These are phyloP conservation scores for Eulemur rufifrons DNA, from an alignment of 2,113 vertebrate species.

Conservation along the genomic window DNA sequence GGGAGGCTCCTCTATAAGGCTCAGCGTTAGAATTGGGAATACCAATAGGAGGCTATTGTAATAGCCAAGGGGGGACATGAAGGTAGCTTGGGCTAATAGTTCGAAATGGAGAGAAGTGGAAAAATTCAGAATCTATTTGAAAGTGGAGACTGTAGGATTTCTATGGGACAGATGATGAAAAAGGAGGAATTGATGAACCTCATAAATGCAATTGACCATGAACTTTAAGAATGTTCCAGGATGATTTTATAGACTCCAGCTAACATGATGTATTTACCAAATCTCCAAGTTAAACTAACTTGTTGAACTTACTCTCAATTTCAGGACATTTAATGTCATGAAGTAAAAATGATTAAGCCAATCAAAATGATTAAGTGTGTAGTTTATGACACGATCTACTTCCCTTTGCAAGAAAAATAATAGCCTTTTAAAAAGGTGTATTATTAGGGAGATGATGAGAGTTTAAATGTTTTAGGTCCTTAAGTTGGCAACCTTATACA, in stretches of 20 bases:
- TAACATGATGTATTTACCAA: background rate
- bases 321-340: background rate
- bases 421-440: background rate
- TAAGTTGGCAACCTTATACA: background rate
- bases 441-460: background rate
- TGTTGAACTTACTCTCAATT: background rate
- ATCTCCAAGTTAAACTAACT: background rate
- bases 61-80: background rate
- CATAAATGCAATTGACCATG: background rate
- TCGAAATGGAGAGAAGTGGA: background rate
- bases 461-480: background rate
- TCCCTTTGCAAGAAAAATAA: conserved; percentile 23
- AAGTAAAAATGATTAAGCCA: background rate
- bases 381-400: background rate
- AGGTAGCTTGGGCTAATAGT: background rate
- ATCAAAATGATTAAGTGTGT: background rate
- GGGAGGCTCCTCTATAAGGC: background rate
- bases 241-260: background rate
- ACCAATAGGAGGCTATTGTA: background rate
- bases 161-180: background rate
- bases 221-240: background rate
- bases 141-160: background rate
- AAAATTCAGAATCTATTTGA: background rate
- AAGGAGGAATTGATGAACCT: background rate
- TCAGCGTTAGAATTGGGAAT: background rate